These are phyloP conservation scores for Pseudococcus longispinus DNA, from an alignment of 2,888 invertebrate species.

Conservation along the genomic window DNA sequence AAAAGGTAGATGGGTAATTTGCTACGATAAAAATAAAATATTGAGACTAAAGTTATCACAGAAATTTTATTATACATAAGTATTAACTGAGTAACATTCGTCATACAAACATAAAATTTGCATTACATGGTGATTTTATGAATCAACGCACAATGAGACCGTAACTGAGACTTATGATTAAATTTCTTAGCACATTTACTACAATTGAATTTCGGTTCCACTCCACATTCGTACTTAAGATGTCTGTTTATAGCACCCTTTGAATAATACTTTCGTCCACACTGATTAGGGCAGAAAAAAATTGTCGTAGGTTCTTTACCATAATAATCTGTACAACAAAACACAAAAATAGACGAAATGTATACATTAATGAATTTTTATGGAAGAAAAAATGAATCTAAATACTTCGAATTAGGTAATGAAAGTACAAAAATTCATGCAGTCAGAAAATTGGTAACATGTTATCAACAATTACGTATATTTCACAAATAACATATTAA, in stretches of 20 bases:
- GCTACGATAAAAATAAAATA: not conserved
- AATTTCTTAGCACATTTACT: slow-evolving; percentile 55
- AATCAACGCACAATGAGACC: not conserved
- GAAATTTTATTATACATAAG: not conserved
- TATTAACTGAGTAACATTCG: not conserved
- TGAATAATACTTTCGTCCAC: slow-evolving; percentile 62
- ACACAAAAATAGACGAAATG: not conserved
- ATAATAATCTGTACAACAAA: not conserved
- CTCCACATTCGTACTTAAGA: slow-evolving; percentile 62
- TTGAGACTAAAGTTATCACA: not conserved
- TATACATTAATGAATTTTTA: not conserved
- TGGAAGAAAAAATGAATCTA: not conserved
- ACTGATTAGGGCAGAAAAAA: slow-evolving; percentile 58
- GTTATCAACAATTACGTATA: not conserved
- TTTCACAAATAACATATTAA: too few relatives aligned
- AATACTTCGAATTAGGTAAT: too few relatives aligned
- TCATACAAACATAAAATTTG: not conserved
- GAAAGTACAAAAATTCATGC: not conserved
- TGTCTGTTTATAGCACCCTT: slow-evolving; percentile 62
- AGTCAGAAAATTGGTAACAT: not conserved
- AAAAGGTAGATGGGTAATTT: too few relatives aligned
- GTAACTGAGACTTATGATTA: slow-evolving; percentile 54
- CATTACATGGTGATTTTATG: not conserved
- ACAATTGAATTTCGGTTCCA: slow-evolving; percentile 63
- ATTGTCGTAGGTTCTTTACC: not conserved